These are phyloP conservation scores for Cosmia trapezina DNA, from an alignment of 2,888 invertebrate species.

Conservation along the genomic window DNA sequence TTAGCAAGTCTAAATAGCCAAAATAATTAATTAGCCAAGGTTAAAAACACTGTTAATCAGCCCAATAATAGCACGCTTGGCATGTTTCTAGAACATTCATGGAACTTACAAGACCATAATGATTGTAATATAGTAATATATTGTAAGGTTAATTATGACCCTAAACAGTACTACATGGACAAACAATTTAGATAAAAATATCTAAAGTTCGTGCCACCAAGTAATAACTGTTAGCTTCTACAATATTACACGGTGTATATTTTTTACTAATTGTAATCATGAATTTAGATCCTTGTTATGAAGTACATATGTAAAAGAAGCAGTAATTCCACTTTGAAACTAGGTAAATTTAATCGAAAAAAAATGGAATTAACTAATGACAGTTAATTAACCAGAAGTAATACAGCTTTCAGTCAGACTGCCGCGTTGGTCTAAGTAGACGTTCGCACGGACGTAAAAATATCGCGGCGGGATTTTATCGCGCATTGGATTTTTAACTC, in stretches of 20 bases:
- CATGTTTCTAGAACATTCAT: slow-evolving; percentile 50
- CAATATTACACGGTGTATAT: slow-evolving; percentile 25
- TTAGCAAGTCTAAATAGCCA: slow-evolving; percentile 7
- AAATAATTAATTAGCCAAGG: slow-evolving; percentile 44
- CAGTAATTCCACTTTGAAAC: background rate
- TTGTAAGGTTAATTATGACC: slow-evolving; percentile 40
- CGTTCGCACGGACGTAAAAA: too few species aligned
- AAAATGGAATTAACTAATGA: background rate
- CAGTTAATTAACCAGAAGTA: background rate
- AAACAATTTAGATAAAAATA: slow-evolving; percentile 52
- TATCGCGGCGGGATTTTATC: too few species aligned
- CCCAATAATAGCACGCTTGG: slow-evolving; percentile 34
- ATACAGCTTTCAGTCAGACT: background rate
- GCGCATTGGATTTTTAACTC: too few species aligned
- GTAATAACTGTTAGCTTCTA: slow-evolving; percentile 42
- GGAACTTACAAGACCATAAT: slow-evolving; percentile 37
- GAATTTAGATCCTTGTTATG: background rate
- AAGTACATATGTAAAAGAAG: background rate
- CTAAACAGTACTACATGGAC: slow-evolving; percentile 36
- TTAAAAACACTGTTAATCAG: slow-evolving; percentile 45
- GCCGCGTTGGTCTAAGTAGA: too few species aligned
- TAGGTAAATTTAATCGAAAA: background rate
- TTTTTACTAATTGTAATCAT: slow-evolving; percentile 46
- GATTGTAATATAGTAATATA: slow-evolving; percentile 26
- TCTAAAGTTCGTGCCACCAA: slow-evolving; percentile 46